Percentiles rank a stretch among this genome's conserved stretches.
Conservation (phyloP, 2,888 invertebrate species). For the Drosophila nigritarsus region DNA sequence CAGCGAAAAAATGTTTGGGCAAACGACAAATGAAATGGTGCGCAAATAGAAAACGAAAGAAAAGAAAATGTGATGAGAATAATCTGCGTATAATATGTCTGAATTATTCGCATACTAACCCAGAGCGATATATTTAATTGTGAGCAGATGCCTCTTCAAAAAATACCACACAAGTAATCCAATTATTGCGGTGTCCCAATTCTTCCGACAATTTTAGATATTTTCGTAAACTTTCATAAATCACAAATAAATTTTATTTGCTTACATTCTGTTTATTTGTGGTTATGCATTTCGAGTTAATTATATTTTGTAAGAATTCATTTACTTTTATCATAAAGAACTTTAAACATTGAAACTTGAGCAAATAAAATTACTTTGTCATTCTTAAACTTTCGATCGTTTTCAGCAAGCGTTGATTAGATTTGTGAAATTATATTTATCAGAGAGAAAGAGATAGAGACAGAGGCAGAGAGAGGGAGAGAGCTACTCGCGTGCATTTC, state of each 20-base stretch:
- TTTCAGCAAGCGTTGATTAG: constrained; percentile 27
- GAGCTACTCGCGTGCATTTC: constrained; percentile 17
- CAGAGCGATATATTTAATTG: constrained; percentile 26
- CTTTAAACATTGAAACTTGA: not conserved
- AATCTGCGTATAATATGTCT: constrained; percentile 4
- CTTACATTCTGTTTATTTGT: not conserved
- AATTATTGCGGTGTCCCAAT: not conserved
- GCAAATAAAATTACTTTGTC: constrained; percentile 8
- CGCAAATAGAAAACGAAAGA: constrained; percentile 6
- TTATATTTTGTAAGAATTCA: not conserved
- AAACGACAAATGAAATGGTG: constrained; percentile 31
- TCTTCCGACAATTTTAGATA: not conserved
- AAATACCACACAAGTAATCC: not conserved
- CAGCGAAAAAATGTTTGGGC: constrained; percentile 50
- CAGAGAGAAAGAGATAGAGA: not conserved
- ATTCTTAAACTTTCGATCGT: not conserved
- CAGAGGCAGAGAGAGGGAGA: not conserved
- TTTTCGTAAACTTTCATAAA: not conserved
- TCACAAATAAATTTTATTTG: not conserved
- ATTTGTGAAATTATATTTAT: constrained; percentile 15
- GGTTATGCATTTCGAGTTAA: not conserved
- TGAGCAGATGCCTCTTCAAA: not conserved
- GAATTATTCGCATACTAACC: constrained; percentile 11
- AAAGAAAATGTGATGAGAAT: constrained; percentile 24
- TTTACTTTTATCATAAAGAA: not conserved